Evolutionary conservation across 2,113 vertebrate species (phyloP).

Genomic region (Syngnathus floridae): DNA sequence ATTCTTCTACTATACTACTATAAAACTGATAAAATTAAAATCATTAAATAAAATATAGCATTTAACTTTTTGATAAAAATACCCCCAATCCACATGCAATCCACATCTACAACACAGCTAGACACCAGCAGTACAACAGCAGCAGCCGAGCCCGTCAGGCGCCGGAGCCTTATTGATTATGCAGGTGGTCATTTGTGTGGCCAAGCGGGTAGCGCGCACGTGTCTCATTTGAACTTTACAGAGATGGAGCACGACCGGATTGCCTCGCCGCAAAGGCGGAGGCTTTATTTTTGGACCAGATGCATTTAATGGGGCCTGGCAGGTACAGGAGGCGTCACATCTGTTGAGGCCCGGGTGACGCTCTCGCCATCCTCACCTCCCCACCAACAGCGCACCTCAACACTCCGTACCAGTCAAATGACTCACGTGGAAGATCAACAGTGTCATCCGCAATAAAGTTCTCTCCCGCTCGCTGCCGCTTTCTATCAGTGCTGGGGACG

Average conservation of each 20-base stretch:
- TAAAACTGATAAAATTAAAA: not conserved
- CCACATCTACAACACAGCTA: conserved; percentile 33
- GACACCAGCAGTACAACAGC: conserved; percentile 31
- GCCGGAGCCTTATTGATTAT: conserved; percentile 56
- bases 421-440: conserved; percentile 70
- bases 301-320: conserved; percentile 72
- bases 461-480: conserved; percentile 62
- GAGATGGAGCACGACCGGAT: conserved; percentile 56
- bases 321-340: conserved; percentile 74
- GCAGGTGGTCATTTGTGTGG: conserved; percentile 64
- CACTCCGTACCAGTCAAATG: conserved; percentile 59
- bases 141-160: conserved; percentile 15
- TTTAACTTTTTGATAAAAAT: not conserved
- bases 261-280: conserved; percentile 47
- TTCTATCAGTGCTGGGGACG: conserved; percentile 61
- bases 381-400: not conserved
- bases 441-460: conserved; percentile 69
- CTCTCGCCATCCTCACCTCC: conserved; percentile 28
- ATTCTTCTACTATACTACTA: too few relatives aligned
- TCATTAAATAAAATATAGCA: too few relatives aligned
- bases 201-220: conserved; percentile 55
- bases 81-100: conserved; percentile 26
- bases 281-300: conserved; percentile 71
- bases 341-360: conserved; percentile 69
- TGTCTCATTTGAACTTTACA: conserved; percentile 70